phyloP scores from a whole-genome alignment of 1,140 invertebrate species.

The Cotesia vestalis region DNA sequence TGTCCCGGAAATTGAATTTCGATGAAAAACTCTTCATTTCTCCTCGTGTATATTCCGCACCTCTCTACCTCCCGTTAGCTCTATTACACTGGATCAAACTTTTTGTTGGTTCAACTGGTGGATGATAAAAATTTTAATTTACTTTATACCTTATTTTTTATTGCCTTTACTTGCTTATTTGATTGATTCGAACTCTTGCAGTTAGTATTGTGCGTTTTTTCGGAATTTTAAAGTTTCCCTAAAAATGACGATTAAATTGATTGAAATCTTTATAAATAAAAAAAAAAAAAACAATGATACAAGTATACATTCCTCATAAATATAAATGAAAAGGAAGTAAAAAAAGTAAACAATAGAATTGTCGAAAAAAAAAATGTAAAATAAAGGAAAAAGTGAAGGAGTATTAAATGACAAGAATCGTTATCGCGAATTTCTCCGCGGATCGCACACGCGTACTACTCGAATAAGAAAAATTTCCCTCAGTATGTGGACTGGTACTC shows the following conservation, averaged over 20 bases:
- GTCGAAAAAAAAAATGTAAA: no score
- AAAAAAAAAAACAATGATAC: no score
- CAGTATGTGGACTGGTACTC: constrained; percentile 10
- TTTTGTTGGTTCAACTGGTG: constrained; percentile 16
- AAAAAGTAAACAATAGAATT: no score
- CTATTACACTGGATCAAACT: constrained; percentile 24
- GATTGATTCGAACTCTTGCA: no score
- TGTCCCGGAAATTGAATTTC: constrained; percentile 39
- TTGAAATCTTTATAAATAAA: no score
- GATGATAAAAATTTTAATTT: constrained; percentile 6
- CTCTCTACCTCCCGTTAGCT: not conserved
- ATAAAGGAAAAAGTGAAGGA: not conserved
- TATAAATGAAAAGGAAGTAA: not conserved
- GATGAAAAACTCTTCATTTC: constrained; percentile 34
- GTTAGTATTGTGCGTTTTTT: no score
- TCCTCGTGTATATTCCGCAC: constrained; percentile 3
- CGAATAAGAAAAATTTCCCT: constrained; percentile 9
- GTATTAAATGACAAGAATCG: constrained; percentile 15
- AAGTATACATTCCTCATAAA: not conserved
- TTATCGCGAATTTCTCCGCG: constrained; percentile 12
- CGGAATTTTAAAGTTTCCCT: no score
- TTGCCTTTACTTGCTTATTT: not conserved
- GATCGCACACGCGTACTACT: constrained; percentile 6
- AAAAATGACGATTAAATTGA: no score
- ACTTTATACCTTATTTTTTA: not conserved